Evolutionary conservation across 2,888 invertebrate genomes (phyloP).

Genomic region (Nysson spinosus): DNA sequence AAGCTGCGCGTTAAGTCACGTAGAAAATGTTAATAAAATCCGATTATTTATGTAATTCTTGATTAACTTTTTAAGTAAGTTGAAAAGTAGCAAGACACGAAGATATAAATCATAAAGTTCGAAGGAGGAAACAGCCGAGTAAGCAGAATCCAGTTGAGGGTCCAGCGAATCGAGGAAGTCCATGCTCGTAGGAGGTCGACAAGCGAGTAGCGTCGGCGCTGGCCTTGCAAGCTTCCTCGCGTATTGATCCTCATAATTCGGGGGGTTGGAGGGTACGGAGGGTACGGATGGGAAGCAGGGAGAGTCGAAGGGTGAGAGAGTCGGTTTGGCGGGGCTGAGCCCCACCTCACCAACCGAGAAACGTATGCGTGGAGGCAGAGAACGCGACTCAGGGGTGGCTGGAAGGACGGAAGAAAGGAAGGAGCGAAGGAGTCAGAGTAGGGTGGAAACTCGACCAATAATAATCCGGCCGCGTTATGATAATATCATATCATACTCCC

Average conservation of each 20-base stretch:
- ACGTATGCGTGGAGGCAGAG: conserved; percentile 71
- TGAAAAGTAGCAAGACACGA: background rate
- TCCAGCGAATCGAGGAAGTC: conserved; percentile 55
- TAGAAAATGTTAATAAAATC: too few relatives aligned
- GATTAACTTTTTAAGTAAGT: background rate
- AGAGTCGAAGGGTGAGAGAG: conserved; percentile 45
- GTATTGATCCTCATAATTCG: conserved; percentile 78
- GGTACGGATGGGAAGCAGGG: conserved; percentile 47
- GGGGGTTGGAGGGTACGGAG: conserved; percentile 60
- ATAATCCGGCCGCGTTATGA: conserved; percentile 76
- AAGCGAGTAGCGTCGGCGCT: conserved; percentile 73
- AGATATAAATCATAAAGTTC: background rate
- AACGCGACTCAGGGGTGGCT: conserved; percentile 63
- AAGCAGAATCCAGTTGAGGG: conserved; percentile 25
- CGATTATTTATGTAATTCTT: too few relatives aligned
- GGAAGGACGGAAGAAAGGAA: conserved; percentile 67
- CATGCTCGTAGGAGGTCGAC: conserved; percentile 70
- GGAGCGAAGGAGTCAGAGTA: conserved; percentile 65
- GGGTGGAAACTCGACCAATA: conserved; percentile 74
- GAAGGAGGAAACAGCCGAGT: conserved; percentile 1
- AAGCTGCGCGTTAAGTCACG: too few relatives aligned
- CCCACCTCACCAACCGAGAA: conserved; percentile 65
- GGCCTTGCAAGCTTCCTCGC: conserved; percentile 74
- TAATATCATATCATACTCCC: conserved; percentile 76
- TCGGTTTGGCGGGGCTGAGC: conserved; percentile 56